These are phyloP conservation scores for Caenorhabditis imperialis DNA, from an alignment of 2,888 invertebrate genomes.

Conservation along the genomic window DNA sequence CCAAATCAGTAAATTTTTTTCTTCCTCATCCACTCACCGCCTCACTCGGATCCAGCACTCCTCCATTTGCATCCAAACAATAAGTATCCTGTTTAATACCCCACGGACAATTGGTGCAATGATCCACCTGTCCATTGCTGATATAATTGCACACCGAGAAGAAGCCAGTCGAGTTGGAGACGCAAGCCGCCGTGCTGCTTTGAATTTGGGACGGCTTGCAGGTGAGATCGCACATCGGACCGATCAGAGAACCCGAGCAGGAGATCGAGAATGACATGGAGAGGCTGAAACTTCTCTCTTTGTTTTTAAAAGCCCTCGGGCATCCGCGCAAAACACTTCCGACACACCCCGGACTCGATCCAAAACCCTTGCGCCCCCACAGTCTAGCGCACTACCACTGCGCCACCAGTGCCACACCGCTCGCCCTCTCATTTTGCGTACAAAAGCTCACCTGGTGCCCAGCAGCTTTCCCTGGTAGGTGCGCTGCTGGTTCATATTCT, in stretches of 20 bases:
- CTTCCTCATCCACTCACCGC: no score
- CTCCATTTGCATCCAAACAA: slow-evolving; percentile 68
- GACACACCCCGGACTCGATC: no score
- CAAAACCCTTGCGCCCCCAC: no score
- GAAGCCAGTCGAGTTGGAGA: slow-evolving; percentile 67
- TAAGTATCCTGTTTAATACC: slow-evolving; percentile 70
- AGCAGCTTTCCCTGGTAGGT: slow-evolving; percentile 65
- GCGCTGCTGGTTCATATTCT: slow-evolving; percentile 59
- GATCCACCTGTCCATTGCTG: slow-evolving; percentile 62
- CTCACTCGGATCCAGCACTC: slow-evolving; percentile 60
- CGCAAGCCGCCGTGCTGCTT: slow-evolving; percentile 60
- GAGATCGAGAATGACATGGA: slow-evolving; percentile 69
- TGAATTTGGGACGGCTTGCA: slow-evolving; percentile 66
- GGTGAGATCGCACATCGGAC: slow-evolving; percentile 71
- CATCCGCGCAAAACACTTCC: no score
- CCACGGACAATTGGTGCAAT: slow-evolving; percentile 76
- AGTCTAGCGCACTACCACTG: no score
- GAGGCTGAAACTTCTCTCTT: no score
- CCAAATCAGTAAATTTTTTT: no score
- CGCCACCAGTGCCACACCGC: no score
- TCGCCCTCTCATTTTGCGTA: no score
- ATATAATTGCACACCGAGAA: slow-evolving; percentile 70
- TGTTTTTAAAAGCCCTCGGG: no score
- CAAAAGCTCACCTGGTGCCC: slow-evolving; percentile 66
- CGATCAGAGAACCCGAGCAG: slow-evolving; percentile 69